Conservation (phyloP, 2,113 vertebrate species). For the Psilopogon haemacephalus region DNA sequence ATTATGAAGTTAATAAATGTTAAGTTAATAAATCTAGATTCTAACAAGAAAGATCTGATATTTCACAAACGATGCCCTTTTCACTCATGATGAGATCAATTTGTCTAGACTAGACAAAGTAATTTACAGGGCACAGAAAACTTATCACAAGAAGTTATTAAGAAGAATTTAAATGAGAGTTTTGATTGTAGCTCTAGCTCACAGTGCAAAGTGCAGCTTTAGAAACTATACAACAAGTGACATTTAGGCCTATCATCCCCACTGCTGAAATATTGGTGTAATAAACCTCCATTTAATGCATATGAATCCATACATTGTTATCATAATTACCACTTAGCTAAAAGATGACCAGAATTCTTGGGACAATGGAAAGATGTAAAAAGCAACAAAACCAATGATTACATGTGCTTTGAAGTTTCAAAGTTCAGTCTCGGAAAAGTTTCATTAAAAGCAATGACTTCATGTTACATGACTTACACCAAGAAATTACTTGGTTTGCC, state of each 20-base stretch:
- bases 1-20: constrained; percentile 35
- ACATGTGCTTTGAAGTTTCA: not conserved
- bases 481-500: not conserved
- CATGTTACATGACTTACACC: not conserved
- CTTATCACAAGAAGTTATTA: constrained; percentile 9
- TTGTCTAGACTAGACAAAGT: constrained; percentile 30
- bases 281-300: not conserved
- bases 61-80: constrained; percentile 31
- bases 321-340: not conserved
- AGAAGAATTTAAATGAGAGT: constrained; percentile 5
- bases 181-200: not conserved
- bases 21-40: constrained; percentile 43
- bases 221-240: not conserved
- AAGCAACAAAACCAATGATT: not conserved
- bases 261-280: not conserved
- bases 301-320: not conserved
- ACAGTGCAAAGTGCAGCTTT: not conserved
- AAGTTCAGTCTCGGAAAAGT: not conserved
- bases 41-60: constrained; percentile 10
- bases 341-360: not conserved
- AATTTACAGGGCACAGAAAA: constrained; percentile 30
- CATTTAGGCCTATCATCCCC: not conserved
- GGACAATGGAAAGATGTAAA: not conserved
- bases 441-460: constrained; percentile 5
- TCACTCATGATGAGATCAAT: constrained; percentile 20